Evolutionary conservation across 2,113 vertebrate species (phyloP).

Genomic region (Casuarius casuarius): DNA sequence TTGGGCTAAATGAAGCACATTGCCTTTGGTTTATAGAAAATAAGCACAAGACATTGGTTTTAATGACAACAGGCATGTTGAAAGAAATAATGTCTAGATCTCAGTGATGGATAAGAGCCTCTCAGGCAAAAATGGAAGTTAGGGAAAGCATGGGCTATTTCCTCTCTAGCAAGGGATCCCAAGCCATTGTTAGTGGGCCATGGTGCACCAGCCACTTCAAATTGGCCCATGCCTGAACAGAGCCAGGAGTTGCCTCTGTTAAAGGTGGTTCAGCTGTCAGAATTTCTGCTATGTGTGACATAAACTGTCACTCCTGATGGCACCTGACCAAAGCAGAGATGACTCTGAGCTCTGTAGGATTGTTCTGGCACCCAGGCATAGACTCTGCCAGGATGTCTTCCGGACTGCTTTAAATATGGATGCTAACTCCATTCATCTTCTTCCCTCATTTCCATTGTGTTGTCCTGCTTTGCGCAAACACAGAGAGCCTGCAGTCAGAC

Average conservation of each 20-base stretch:
- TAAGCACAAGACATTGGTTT: not conserved
- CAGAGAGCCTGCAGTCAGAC: not conserved
- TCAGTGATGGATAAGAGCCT: not conserved
- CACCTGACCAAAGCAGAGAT: not conserved
- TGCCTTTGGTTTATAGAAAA: not conserved
- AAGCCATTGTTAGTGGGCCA: not conserved
- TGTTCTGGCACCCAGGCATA: not conserved
- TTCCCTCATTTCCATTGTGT: not conserved
- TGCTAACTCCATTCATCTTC: not conserved
- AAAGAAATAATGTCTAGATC: not conserved
- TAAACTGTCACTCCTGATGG: not conserved
- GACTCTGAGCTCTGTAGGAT: accelerated
- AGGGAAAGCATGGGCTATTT: not conserved
- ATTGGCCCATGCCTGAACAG: not conserved
- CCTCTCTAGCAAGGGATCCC: not conserved
- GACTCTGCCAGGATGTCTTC: not conserved
- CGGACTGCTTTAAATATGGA: not conserved
- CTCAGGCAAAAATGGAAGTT: not conserved
- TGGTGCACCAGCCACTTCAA: not conserved
- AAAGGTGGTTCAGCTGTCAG: not conserved
- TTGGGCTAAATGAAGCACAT: not conserved
- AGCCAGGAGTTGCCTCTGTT: not conserved
- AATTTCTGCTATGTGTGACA: not conserved
- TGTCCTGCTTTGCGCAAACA: not conserved
- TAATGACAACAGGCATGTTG: not conserved